Evolutionary conservation across 2,888 invertebrate species (phyloP).

Genomic region (Chorisops tibialis): DNA sequence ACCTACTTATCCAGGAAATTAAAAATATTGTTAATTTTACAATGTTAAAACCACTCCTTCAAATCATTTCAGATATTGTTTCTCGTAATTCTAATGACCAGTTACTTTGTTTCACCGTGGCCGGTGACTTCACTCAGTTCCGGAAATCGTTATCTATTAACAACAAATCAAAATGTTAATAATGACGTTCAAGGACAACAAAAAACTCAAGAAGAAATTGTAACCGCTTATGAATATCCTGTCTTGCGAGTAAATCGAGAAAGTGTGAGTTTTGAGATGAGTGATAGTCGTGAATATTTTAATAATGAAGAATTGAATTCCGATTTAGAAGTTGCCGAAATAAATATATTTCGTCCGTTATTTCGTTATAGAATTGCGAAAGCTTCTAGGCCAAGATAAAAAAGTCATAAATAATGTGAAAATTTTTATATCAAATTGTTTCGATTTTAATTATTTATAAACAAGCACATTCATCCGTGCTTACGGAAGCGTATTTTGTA

Average conservation of each 20-base stretch:
- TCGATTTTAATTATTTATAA: too few species aligned
- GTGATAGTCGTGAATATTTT: neutral
- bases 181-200: neutral
- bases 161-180: neutral
- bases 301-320: neutral
- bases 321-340: conserved; percentile 20
- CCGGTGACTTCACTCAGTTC: too few species aligned
- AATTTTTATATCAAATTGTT: too few species aligned
- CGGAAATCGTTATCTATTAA: neutral
- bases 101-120: too few species aligned
- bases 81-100: too few species aligned
- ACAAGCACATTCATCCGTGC: too few species aligned
- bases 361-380: conserved; percentile 8
- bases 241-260: neutral
- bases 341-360: conserved; percentile 12
- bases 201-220: neutral
- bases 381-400: neutral
- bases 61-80: too few species aligned
- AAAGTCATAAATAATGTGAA: too few species aligned
- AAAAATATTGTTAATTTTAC: too few species aligned
- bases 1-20: too few species aligned
- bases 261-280: neutral
- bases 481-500: too few species aligned
- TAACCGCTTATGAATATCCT: neutral
- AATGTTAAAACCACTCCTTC: too few species aligned